Percentiles rank a stretch among this genome's conserved stretches.
phyloP scores from a whole-genome alignment of 2,888 invertebrate genomes.

The Pristionchus mayeri region DNA sequence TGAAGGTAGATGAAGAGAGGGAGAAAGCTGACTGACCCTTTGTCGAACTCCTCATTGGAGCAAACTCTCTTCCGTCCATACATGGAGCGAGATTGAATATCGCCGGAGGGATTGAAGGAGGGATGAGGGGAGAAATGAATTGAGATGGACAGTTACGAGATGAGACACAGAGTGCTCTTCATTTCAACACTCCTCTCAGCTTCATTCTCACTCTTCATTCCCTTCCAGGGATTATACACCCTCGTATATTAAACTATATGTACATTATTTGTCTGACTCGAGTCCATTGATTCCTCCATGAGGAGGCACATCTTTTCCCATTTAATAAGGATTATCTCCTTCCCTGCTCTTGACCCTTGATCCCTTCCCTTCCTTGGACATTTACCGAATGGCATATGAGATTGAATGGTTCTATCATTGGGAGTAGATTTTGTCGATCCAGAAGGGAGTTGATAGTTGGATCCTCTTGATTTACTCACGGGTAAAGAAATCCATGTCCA shows the following conservation, averaged over 20 bases:
- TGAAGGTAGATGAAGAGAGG: no score
- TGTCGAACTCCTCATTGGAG: constrained; percentile 23
- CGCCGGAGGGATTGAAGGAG: background rate
- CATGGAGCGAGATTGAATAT: constrained; percentile 24
- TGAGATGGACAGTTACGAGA: constrained; percentile 28
- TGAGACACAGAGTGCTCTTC: background rate
- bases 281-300: no score
- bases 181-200: background rate
- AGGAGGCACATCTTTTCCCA: no score
- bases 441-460: no score
- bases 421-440: no score
- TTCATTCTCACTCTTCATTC: background rate
- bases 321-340: constrained; percentile 8
- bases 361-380: no score
- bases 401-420: no score
- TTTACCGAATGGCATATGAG: no score
- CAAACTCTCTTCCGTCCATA: background rate
- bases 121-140: constrained; percentile 27
- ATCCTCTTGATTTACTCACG: no score
- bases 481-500: no score
- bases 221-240: background rate
- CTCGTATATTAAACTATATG: background rate
- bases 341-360: background rate
- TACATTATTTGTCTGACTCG: no score
- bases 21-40: background rate